A percentile compares a stretch with the other conserved stretches of the same genome.
These are phyloP conservation scores for Apodemia hepburni DNA, from an alignment of 2,888 invertebrate genomes.

Conservation along the genomic window DNA sequence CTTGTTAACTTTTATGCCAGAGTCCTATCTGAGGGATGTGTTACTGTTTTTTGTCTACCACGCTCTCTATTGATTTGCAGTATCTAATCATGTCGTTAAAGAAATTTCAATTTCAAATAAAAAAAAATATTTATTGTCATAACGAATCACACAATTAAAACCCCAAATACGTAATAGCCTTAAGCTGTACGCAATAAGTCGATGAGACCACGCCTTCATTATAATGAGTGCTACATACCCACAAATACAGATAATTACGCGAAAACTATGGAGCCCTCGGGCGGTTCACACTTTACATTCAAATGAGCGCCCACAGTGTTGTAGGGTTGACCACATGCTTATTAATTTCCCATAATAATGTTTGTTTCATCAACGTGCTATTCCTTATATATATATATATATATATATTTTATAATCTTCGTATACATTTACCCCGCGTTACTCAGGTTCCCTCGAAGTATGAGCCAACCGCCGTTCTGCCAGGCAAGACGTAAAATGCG, in stretches of 20 bases:
- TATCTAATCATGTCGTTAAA: too few species aligned
- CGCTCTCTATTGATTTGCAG: too few species aligned
- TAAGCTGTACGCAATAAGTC: slow-evolving; percentile 68
- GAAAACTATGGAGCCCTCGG: slow-evolving; percentile 65
- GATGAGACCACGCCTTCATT: slow-evolving; percentile 42
- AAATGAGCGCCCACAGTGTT: slow-evolving; percentile 61
- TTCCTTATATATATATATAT: too few species aligned
- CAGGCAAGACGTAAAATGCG: too few species aligned
- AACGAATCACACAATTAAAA: slow-evolving; percentile 21
- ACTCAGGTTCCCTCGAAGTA: too few species aligned
- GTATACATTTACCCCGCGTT: neutral
- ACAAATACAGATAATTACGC: slow-evolving; percentile 65
- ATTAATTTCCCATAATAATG: slow-evolving; percentile 30
- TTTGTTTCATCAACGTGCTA: neutral
- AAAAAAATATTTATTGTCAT: too few species aligned
- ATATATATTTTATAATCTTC: neutral
- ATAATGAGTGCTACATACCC: slow-evolving; percentile 57
- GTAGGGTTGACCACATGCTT: slow-evolving; percentile 45
- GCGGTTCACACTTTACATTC: slow-evolving; percentile 60
- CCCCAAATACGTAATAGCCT: slow-evolving; percentile 46
- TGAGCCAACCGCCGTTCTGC: too few species aligned
- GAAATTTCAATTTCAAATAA: too few species aligned
- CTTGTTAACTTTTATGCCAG: too few species aligned
- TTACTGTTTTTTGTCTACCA: too few species aligned
- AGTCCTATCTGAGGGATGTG: too few species aligned